phyloP scores from a whole-genome alignment of 2,888 invertebrate species.

The Drosophila mimica region DNA sequence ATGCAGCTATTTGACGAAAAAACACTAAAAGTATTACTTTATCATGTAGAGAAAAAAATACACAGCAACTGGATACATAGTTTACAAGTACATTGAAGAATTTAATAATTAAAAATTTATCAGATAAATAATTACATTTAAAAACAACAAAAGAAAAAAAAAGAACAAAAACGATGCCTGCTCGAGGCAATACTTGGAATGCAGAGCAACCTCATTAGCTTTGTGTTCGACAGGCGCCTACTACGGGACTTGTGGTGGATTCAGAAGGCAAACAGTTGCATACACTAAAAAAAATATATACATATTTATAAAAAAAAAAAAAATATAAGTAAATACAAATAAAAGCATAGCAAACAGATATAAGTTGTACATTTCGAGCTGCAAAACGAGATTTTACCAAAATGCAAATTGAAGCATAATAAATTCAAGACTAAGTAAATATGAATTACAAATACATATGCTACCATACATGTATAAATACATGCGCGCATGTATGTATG shows the following conservation, averaged over 20 bases:
- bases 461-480: slow-evolving; percentile 11
- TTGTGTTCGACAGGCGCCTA: slow-evolving; percentile 25
- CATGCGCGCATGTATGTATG: slow-evolving; percentile 23
- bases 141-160: not conserved
- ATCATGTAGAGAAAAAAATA: slow-evolving; percentile 63
- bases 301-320: slow-evolving; percentile 6
- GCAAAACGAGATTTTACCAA: slow-evolving; percentile 65
- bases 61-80: slow-evolving; percentile 61
- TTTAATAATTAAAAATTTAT: slow-evolving; percentile 61
- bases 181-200: slow-evolving; percentile 22
- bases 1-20: slow-evolving; percentile 60
- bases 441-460: slow-evolving; percentile 48
- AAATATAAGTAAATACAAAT: slow-evolving; percentile 26
- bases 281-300: slow-evolving; percentile 20
- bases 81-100: slow-evolving; percentile 66
- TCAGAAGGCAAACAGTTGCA: slow-evolving; percentile 37
- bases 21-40: slow-evolving; percentile 76
- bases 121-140: slow-evolving; percentile 45
- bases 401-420: slow-evolving; percentile 59
- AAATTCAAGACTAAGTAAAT: slow-evolving; percentile 73
- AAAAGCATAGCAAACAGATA: slow-evolving; percentile 59
- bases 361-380: slow-evolving; percentile 66
- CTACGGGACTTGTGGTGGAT: slow-evolving; percentile 23
- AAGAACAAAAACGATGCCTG: slow-evolving; percentile 12
- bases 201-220: slow-evolving; percentile 33